Conservation (phyloP, 2,113 vertebrate genomes). For the Anolis carolinensis region DNA sequence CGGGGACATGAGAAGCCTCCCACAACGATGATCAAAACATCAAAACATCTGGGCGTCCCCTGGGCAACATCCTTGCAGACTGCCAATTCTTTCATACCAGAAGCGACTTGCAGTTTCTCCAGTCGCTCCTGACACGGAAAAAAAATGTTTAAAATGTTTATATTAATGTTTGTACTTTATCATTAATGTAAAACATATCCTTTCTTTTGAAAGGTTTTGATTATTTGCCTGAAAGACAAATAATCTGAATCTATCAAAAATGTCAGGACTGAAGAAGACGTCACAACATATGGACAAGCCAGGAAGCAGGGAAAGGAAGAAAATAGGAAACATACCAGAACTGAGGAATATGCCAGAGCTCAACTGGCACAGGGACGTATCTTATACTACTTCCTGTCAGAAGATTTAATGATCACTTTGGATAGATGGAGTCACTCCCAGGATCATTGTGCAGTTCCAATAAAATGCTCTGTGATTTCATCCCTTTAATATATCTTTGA, state of each 20-base stretch:
- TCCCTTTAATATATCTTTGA: not conserved
- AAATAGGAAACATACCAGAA: not conserved
- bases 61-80: too few species aligned
- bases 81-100: too few species aligned
- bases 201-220: slow-evolving; percentile 79
- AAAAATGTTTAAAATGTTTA: slow-evolving; percentile 62
- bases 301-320: not conserved
- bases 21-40: too few species aligned
- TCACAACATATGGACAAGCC: not conserved
- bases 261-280: not conserved
- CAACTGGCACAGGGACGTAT: not conserved
- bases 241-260: not conserved
- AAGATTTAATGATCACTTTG: not conserved
- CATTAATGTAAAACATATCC: slow-evolving; percentile 74
- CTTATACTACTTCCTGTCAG: not conserved
- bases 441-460: not conserved
- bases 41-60: too few species aligned
- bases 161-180: slow-evolving; percentile 66
- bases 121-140: too few species aligned
- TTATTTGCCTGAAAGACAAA: slow-evolving; percentile 78
- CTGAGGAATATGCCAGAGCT: not conserved
- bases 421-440: not conserved
- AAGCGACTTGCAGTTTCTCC: too few species aligned
- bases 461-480: not conserved
- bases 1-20: too few species aligned